Base-by-base conservation (phyloP, 1,140 invertebrate genomes). In the Hycleus cichorii region DNA sequence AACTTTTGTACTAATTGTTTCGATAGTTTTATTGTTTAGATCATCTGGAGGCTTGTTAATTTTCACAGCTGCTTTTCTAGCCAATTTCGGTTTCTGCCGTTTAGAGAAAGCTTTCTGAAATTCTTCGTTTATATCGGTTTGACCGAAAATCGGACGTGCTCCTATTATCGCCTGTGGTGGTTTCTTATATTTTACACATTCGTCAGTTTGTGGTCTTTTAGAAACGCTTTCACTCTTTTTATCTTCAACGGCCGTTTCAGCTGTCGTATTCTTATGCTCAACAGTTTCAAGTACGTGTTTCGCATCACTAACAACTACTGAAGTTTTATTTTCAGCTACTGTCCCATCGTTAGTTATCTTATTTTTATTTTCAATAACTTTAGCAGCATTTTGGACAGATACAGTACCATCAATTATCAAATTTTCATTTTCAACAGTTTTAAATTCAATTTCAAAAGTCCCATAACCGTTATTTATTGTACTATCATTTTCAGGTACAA, bases 111-210 rank as follows among this genome's bases (percentile, higher is more conserved):
- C 70, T 66, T 72, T 73, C 54, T 70, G 68, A 47, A 74, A 69
- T 63, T 73, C 71, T 25, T 58, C 57, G 49, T 73, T 74, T 25
- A 73, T 70, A 47, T 73, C 66, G 5, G 69, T 12, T 60, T 69
- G 65, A 0, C 72, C 69, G 58, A 73, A 74, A 10, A 76, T 48
- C 1, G 74, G 74, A 51, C 69, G 64, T 1, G 74, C 74, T 8
- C 74, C 74, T 27, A 71, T 70, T 3, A 76, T 69, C 6, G 70
- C 59, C 56, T 69, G 66, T 5, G 72, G 73, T 6, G 73, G 66
- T 65, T 73, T 75, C 60, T 64, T 70, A 53, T 62, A 70, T 47
- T 47, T 55, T 40, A 42, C 9, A 42, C 39, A 32, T 4, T 24
- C n/a, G 0, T 54, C 45, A 39, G 3, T 38, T 46, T n/a, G 18